These are phyloP conservation scores for Minunthozetes semirufus DNA, from an alignment of 2,888 invertebrate genomes.

Conservation along the genomic window DNA sequence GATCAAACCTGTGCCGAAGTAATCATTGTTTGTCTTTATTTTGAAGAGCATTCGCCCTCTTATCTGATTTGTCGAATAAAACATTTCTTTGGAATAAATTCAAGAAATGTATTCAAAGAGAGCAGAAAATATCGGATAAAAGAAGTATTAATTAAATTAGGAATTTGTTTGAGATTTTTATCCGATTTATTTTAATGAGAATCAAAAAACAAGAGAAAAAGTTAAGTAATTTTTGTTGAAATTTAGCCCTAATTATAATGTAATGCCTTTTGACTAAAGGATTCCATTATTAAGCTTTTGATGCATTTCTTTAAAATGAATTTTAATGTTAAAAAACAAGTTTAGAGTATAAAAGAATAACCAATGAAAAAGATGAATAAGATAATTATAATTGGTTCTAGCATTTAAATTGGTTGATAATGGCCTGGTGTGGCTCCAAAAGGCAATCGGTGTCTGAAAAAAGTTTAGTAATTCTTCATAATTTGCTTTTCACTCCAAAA, in stretches of 20 bases:
- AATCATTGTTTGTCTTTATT: background rate
- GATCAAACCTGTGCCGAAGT: too few species aligned
- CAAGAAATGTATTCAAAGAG: background rate
- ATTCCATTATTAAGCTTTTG: background rate
- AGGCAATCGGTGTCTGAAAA: too few species aligned
- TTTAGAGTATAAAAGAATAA: too few species aligned
- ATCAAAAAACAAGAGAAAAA: background rate
- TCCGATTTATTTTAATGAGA: background rate
- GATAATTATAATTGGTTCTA: too few species aligned
- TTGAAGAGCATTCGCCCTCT: constrained; percentile 1
- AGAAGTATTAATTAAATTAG: background rate
- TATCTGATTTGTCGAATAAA: background rate
- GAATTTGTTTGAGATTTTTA: background rate
- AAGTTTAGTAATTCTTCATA: too few species aligned
- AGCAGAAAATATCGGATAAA: background rate
- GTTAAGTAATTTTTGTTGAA: background rate
- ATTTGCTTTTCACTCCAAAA: too few species aligned
- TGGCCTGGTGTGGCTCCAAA: too few species aligned
- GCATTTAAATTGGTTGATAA: too few species aligned
- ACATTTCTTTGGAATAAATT: background rate
- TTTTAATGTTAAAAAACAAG: too few species aligned
- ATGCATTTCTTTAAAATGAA: too few species aligned
- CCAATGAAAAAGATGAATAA: too few species aligned
- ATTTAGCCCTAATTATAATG: background rate
- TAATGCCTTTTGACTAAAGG: background rate